Evolutionary conservation across 2,113 vertebrate genomes (phyloP).

Genomic region (Nothocercus julius): DNA sequence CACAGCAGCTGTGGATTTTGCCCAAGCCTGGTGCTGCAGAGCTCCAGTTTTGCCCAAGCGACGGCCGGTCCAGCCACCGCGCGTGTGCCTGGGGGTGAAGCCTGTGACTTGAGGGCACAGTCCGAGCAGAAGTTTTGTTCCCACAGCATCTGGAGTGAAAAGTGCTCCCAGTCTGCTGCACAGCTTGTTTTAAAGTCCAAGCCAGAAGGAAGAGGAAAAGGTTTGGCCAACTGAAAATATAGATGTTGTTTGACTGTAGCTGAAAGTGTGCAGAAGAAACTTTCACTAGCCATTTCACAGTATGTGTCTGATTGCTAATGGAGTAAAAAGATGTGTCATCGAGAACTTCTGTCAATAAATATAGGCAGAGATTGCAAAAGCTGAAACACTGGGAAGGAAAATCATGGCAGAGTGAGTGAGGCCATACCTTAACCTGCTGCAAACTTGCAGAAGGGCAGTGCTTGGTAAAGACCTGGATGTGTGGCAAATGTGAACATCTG

Average conservation of each 20-base stretch:
- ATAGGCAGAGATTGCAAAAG: neutral
- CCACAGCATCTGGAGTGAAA: neutral
- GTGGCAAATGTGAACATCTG: neutral
- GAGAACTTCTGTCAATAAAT: neutral
- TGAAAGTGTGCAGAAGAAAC: neutral
- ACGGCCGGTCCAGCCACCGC: neutral
- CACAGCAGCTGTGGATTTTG: neutral
- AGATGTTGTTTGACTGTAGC: neutral
- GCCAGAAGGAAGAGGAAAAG: neutral
- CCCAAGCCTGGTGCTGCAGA: neutral
- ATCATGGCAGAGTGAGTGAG: neutral
- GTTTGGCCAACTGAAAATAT: neutral
- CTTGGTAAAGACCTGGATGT: neutral
- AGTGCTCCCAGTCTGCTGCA: neutral
- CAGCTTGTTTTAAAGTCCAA: neutral
- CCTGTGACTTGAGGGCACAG: neutral
- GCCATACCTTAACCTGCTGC: neutral
- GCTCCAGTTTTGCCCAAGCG: neutral
- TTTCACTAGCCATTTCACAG: neutral
- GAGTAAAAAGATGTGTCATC: neutral
- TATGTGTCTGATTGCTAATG: neutral
- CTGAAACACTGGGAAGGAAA: neutral
- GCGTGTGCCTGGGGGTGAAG: neutral
- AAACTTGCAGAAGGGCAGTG: neutral
- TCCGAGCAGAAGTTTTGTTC: neutral